Evolutionary conservation across 1,140 invertebrate genomes (phyloP).

Genomic region (Drepana arcuata): DNA sequence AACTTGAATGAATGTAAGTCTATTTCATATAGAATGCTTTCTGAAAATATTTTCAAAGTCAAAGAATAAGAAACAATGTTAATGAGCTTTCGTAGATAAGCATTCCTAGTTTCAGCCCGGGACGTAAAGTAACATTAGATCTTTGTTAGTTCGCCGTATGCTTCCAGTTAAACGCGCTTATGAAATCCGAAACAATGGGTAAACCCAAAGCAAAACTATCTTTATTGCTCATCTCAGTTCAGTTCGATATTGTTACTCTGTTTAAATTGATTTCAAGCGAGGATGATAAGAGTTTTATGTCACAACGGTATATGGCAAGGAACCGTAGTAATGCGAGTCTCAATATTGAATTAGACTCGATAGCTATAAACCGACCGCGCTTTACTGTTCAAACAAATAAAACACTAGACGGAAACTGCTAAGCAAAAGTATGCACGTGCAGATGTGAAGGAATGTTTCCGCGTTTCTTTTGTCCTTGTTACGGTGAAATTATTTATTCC

Average conservation of each 20-base stretch:
- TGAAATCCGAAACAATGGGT: constrained; percentile 47
- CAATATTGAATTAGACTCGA: constrained; percentile 40
- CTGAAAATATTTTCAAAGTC: too few relatives aligned
- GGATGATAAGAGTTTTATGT: constrained; percentile 53
- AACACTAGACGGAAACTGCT: constrained; percentile 10
- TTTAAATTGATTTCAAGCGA: constrained; percentile 51
- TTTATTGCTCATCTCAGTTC: constrained; percentile 53
- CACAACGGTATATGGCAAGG: constrained; percentile 38
- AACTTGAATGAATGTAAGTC: too few relatives aligned
- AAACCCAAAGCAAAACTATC: constrained; percentile 34
- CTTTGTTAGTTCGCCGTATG: constrained; percentile 6
- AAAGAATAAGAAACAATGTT: constrained; percentile 17
- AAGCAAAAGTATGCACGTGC: constrained; percentile 19
- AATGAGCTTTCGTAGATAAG: constrained; percentile 24
- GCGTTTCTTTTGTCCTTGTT: constrained; percentile 20
- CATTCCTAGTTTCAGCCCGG: constrained; percentile 8
- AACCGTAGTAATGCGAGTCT: constrained; percentile 39
- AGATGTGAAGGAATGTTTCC: constrained; percentile 21
- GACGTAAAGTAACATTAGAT: constrained; percentile 14
- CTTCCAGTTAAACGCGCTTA: constrained; percentile 35
- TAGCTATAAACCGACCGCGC: constrained; percentile 24
- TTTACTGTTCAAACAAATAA: constrained; percentile 20
- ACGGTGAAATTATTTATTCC: constrained; percentile 22
- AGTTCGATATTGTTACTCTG: constrained; percentile 47
- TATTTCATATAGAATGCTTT: too few relatives aligned